phyloP scores from a whole-genome alignment of 2,113 vertebrate genomes.

The Tautogolabrus adspersus region DNA sequence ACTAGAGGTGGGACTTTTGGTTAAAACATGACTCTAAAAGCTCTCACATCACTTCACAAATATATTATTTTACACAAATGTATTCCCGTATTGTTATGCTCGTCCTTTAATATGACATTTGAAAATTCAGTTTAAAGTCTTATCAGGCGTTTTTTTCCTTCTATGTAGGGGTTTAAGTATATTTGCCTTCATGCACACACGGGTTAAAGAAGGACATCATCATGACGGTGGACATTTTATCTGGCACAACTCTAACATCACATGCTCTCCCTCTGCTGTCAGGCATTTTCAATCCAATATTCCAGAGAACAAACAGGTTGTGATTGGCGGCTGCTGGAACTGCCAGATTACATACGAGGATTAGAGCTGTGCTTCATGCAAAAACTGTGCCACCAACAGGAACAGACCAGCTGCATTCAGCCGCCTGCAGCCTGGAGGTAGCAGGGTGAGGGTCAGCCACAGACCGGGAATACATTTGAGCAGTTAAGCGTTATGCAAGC shows the following conservation, averaged over 20 bases:
- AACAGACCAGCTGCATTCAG: slow-evolving; percentile 59
- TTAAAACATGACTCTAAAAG: too few species aligned
- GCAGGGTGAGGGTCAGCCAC: slow-evolving; percentile 59
- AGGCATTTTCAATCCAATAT: slow-evolving; percentile 68
- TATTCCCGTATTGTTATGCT: too few species aligned
- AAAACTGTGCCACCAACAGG: slow-evolving; percentile 56
- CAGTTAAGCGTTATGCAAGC: slow-evolving; percentile 70
- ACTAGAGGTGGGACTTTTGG: too few species aligned
- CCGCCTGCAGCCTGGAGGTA: slow-evolving; percentile 53
- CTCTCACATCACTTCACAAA: too few species aligned
- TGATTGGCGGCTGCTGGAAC: slow-evolving; percentile 71
- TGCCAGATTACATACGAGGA: slow-evolving; percentile 76
- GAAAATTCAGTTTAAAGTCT: not conserved
- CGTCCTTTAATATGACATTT: too few species aligned
- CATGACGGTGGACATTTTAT: slow-evolving; percentile 35
- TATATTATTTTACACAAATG: too few species aligned
- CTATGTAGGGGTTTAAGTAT: not conserved
- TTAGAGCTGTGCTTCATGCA: slow-evolving; percentile 62
- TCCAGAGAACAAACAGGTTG: slow-evolving; percentile 54
- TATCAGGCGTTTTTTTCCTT: not conserved
- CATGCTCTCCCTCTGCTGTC: slow-evolving; percentile 60
- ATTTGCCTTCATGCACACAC: not conserved
- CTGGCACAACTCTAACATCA: slow-evolving; percentile 45
- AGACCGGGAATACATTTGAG: slow-evolving; percentile 58
- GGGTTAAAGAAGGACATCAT: slow-evolving; percentile 31